Evolutionary conservation across 2,113 vertebrate genomes (phyloP).

Genomic region (Gallinago undulata): DNA sequence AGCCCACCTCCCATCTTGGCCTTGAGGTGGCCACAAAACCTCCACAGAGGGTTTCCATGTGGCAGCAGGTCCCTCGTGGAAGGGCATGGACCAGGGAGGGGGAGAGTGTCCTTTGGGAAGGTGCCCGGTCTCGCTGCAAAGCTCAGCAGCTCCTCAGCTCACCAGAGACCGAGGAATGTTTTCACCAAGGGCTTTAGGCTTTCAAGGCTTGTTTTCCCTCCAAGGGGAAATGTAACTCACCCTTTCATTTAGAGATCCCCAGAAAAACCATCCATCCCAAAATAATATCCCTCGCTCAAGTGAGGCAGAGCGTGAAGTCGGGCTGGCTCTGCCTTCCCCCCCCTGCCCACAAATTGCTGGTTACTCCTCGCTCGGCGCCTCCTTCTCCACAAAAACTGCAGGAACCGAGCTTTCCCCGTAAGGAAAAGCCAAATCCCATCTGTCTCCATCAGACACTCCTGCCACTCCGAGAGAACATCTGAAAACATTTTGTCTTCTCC

Average conservation of each 20-base stretch:
- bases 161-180: background rate
- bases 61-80: background rate
- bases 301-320: background rate
- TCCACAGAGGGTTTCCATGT: accelerated
- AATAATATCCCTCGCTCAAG: background rate
- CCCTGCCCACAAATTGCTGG: conserved; percentile 27
- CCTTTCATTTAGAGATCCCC: background rate
- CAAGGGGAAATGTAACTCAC: background rate
- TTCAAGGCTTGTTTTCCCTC: background rate
- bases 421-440: background rate
- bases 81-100: accelerated
- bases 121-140: background rate
- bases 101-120: background rate
- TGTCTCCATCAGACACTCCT: background rate
- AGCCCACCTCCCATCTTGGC: background rate
- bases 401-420: background rate
- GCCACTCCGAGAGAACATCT: background rate
- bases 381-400: background rate
- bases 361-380: background rate
- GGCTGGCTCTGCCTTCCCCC: background rate
- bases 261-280: background rate
- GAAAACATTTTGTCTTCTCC: background rate
- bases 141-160: background rate
- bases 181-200: background rate
- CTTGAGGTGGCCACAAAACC: background rate